Base-by-base conservation (phyloP, 2,888 invertebrate genomes). In the Theristus sp. region DNA sequence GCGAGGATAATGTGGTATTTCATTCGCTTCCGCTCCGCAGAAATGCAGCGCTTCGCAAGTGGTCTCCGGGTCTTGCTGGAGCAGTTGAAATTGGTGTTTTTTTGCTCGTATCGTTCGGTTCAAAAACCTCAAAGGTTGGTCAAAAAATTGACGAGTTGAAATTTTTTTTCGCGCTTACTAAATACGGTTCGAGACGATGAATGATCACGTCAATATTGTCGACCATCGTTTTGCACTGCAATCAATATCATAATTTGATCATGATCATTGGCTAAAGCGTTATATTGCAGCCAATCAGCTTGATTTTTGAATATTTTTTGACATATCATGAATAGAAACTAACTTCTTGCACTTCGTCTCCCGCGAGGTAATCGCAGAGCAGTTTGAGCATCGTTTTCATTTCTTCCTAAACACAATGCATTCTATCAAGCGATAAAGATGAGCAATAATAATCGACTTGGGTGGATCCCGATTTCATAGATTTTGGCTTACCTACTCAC, bases 161-260 rank as follows among this genome's bases (percentile, higher is more conserved):
- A n/a, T n/a, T n/a, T n/a, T n/a, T n/a, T n/a, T n/a, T n/a, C n/a
- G n/a, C n/a, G n/a, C 66, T 60, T 30, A 70, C 70, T 62, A 71
- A 63, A 60, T 65, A 70, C 54, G 71, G 71, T 53, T 67, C 62
- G 54, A 71, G 66, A 53, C 65, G 64, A 24, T 67, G 62, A 61
- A 71, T 64, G 66, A 71, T 64, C 52, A 64, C 62, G 62, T 70
- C 70, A 49, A 71, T 58, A 28, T 67, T 67, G 58, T 61, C 61
- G 61, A 70, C 70, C 62, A 71, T 13, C 10, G 20, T 20, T 20
- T 38, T 38, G 20, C 38, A 38, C 38, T 38, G 38, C 10, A 38
- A 38, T 38, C 10, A 20, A 13, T 13, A 38, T n/a, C n/a, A n/a
- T n/a, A n/a, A n/a, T n/a, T n/a, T n/a, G n/a, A n/a, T n/a, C n/a